Conservation (phyloP, 2,888 invertebrate species). For the Andricus curvator region DNA sequence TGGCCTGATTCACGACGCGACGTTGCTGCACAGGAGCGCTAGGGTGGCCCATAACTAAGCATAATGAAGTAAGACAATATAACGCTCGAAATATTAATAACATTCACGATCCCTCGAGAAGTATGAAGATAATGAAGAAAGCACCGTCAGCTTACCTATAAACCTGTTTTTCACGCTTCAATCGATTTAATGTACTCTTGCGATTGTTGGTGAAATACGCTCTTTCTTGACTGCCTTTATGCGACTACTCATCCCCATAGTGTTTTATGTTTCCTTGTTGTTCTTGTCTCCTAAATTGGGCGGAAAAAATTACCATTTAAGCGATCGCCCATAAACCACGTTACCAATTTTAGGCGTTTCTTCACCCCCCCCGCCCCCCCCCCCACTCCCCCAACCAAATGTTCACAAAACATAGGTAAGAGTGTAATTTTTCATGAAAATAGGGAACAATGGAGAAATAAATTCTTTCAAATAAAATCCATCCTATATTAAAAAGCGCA, state of each 20-base stretch:
- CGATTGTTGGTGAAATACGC: background rate
- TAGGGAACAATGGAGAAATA: too few species aligned
- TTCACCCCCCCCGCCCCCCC: too few species aligned
- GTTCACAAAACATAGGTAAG: too few species aligned
- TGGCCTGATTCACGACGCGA: conserved; percentile 57
- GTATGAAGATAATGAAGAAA: conserved; percentile 13
- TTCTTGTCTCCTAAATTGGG: too few species aligned
- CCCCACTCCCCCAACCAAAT: accelerated
- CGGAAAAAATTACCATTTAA: too few species aligned
- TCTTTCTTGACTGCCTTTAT: too few species aligned
- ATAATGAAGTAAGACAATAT: conserved; percentile 62
- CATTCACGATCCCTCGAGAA: conserved; percentile 51
- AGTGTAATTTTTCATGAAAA: too few species aligned
- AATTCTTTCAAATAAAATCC: too few species aligned
- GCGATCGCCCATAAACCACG: too few species aligned
- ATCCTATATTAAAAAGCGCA: too few species aligned
- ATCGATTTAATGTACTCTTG: background rate
- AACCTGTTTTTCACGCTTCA: background rate
- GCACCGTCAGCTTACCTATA: background rate
- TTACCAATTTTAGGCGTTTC: too few species aligned
- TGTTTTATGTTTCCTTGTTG: background rate
- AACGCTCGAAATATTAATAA: conserved; percentile 60
- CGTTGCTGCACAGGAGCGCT: conserved; percentile 25
- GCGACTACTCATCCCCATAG: background rate
- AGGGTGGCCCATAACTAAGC: conserved; percentile 55